These are phyloP conservation scores for Amphiprion ocellaris DNA, from an alignment of 2,113 vertebrate genomes.

Conservation along the genomic window DNA sequence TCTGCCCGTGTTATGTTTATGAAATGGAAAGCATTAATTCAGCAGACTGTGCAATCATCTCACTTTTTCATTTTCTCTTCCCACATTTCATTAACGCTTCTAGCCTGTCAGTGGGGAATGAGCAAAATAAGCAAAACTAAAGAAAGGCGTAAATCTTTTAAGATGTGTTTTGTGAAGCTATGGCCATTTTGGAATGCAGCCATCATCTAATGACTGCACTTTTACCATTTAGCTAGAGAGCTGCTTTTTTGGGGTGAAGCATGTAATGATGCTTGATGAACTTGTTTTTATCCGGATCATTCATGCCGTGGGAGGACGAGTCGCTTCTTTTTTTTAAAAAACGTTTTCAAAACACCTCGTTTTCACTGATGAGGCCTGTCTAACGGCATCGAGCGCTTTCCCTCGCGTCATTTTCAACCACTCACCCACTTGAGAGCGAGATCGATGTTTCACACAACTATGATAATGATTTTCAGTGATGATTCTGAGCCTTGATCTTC, in stretches of 20 bases:
- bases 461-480: conserved; percentile 58
- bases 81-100: conserved; percentile 50
- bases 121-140: conserved; percentile 36
- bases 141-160: conserved; percentile 14
- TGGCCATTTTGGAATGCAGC: conserved; percentile 2
- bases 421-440: conserved; percentile 59
- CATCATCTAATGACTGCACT: conserved; percentile 30
- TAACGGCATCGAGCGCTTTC: conserved; percentile 30
- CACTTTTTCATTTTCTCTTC: conserved; percentile 52
- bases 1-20: conserved; percentile 44
- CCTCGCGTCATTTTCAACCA: conserved; percentile 51
- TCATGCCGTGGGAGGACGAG: conserved; percentile 45
- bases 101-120: conserved; percentile 31
- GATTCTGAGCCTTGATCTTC: conserved; percentile 47
- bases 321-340: conserved; percentile 41
- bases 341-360: conserved; percentile 49
- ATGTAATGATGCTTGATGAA: conserved; percentile 24
- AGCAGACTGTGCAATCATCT: conserved; percentile 50
- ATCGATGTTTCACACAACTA: conserved; percentile 49
- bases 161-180: conserved; percentile 19
- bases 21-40: conserved; percentile 65
- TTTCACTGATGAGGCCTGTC: conserved; percentile 50
- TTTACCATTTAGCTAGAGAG: conserved; percentile 37
- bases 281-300: conserved; percentile 58
- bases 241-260: conserved; percentile 7